Percentiles rank a stretch among this genome's conserved stretches.
These are phyloP conservation scores for Cyphomyrus plagiostoma DNA, from an alignment of 2,113 vertebrate genomes.

Conservation along the genomic window DNA sequence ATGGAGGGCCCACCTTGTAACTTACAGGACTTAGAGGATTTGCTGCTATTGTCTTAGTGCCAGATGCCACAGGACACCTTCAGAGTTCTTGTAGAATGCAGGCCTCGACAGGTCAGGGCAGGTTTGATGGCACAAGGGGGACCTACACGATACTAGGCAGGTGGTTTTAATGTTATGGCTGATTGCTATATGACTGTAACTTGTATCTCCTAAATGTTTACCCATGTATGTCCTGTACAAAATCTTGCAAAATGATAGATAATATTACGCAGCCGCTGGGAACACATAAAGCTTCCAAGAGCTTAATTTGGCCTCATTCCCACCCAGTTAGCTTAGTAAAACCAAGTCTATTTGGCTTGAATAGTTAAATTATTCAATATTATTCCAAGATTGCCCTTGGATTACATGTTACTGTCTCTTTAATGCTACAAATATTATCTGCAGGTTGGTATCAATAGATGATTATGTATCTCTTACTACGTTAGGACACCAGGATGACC, in stretches of 20 bases:
- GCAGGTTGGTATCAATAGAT: neutral
- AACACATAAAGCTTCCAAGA: neutral
- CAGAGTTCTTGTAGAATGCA: neutral
- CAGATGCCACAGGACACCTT: neutral
- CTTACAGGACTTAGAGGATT: neutral
- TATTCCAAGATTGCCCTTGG: neutral
- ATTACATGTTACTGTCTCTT: neutral
- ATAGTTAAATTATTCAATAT: neutral
- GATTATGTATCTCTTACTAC: constrained; percentile 1
- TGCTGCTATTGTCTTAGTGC: neutral
- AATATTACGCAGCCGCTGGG: neutral
- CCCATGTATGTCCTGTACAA: neutral
- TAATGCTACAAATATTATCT: neutral
- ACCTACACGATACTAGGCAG: neutral
- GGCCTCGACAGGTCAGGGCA: neutral
- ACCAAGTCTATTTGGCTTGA: neutral
- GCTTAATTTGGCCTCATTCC: neutral
- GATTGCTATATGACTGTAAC: neutral
- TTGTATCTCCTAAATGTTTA: neutral
- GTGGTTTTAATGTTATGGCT: neutral
- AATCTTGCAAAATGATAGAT: neutral
- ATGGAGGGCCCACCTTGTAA: neutral
- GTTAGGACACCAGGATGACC: neutral
- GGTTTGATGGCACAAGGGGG: neutral
- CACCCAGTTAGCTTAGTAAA: neutral